phyloP scores from a whole-genome alignment of 2,888 invertebrate genomes.

The Pyrrhia umbra region DNA sequence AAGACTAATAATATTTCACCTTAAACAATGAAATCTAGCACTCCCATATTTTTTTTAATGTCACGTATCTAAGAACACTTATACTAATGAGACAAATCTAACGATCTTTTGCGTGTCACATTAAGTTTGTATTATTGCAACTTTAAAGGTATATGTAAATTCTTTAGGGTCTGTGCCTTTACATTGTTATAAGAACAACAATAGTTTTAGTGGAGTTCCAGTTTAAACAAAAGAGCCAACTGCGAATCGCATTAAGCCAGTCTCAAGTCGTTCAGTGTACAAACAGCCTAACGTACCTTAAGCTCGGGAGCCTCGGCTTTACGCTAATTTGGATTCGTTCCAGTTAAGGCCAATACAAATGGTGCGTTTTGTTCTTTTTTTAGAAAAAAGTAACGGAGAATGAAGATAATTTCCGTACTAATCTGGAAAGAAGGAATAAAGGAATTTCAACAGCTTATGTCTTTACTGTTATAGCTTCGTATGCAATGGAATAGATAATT shows the following conservation, averaged over 20 bases:
- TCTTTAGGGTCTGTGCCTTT: no score
- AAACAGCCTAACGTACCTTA: conserved; percentile 48
- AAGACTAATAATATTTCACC: no score
- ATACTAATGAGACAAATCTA: no score
- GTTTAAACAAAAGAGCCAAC: neutral
- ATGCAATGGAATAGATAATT: conserved; percentile 19
- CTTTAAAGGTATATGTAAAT: no score
- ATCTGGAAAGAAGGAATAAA: conserved; percentile 37
- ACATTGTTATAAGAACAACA: no score
- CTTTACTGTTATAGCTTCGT: conserved; percentile 16
- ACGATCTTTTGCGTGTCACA: no score
- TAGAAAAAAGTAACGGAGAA: conserved; percentile 26
- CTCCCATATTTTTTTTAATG: no score
- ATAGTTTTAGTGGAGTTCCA: no score
- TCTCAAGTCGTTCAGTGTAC: conserved; percentile 6
- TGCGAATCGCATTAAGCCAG: neutral
- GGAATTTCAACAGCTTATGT: conserved; percentile 33
- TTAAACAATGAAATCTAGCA: no score
- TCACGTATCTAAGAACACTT: no score
- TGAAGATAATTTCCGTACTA: conserved; percentile 36
- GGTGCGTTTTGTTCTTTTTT: conserved; percentile 23
- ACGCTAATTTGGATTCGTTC: conserved; percentile 62
- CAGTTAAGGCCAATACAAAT: conserved; percentile 59
- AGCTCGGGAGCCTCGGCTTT: conserved; percentile 52
- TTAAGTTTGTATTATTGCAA: no score